Conservation (phyloP, 2,888 invertebrate genomes). For the Tachystola acroxantha region DNA sequence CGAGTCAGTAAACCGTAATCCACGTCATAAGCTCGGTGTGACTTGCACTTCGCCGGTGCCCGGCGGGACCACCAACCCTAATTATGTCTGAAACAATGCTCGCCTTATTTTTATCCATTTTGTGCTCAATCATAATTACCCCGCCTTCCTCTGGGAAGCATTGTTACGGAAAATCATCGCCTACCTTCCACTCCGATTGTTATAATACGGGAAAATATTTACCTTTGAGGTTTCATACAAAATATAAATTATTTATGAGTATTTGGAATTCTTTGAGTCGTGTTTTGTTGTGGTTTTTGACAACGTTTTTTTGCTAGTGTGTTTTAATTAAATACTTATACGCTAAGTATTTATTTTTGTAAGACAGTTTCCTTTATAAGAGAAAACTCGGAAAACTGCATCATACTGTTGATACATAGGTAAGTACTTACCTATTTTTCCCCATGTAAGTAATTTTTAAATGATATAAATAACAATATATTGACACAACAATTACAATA, state of each 20-base stretch:
- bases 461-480: conserved; percentile 15
- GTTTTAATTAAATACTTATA: too few relatives aligned
- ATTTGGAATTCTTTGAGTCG: not conserved
- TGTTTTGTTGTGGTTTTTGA: too few relatives aligned
- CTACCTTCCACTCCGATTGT: conserved; percentile 32
- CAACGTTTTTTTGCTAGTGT: too few relatives aligned
- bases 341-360: too few relatives aligned
- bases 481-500: conserved; percentile 46
- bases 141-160: conserved; percentile 55
- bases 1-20: conserved; percentile 10
- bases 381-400: too few relatives aligned
- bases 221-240: conserved; percentile 29
- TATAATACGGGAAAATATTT: conserved; percentile 39
- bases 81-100: conserved; percentile 74
- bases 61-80: conserved; percentile 72
- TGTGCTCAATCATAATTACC: conserved; percentile 77
- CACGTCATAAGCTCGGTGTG: conserved; percentile 27
- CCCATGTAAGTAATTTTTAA: too few relatives aligned
- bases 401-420: too few relatives aligned
- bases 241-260: conserved; percentile 2
- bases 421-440: too few relatives aligned
- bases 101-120: conserved; percentile 73
- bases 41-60: conserved; percentile 53
- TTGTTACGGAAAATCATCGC: conserved; percentile 59
- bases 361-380: too few relatives aligned